These are phyloP conservation scores for Laothoe populi DNA, from an alignment of 2,888 invertebrate species.

Conservation along the genomic window DNA sequence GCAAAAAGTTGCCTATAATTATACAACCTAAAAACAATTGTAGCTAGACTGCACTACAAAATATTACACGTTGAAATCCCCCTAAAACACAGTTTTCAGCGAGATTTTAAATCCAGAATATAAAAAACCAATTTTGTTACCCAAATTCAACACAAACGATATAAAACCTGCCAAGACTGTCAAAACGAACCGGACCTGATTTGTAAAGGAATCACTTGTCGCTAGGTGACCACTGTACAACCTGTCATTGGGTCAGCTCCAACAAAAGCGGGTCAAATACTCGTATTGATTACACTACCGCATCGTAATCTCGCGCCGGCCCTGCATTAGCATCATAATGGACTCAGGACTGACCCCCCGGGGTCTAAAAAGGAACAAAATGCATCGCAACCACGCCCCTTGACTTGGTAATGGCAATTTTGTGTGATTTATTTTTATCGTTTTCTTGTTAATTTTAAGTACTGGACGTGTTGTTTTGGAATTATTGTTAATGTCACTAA, in stretches of 20 bases:
- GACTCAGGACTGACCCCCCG: constrained; percentile 61
- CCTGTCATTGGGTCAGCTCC: constrained; percentile 70
- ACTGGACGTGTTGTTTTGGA: constrained; percentile 25
- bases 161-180: background rate
- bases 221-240: constrained; percentile 57
- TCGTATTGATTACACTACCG: constrained; percentile 62
- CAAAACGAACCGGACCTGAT: background rate
- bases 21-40: too few species aligned
- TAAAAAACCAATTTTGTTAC: too few species aligned
- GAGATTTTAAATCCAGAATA: too few species aligned
- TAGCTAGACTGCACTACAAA: too few species aligned
- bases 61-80: too few species aligned
- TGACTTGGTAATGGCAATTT: constrained; percentile 52
- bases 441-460: constrained; percentile 29
- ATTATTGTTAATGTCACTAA: constrained; percentile 22
- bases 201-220: constrained; percentile 29
- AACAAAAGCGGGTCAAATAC: constrained; percentile 58
- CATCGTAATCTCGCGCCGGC: constrained; percentile 54
- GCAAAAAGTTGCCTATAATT: too few species aligned
- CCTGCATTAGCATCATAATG: constrained; percentile 68
- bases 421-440: constrained; percentile 52
- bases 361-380: constrained; percentile 57
- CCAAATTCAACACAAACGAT: too few species aligned
- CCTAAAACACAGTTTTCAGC: too few species aligned
- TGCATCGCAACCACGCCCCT: constrained; percentile 56